A percentile compares a stretch with the other conserved stretches of the same genome.
Conservation (phyloP, 2,888 invertebrate species). For the Lamellibrachia columna region DNA sequence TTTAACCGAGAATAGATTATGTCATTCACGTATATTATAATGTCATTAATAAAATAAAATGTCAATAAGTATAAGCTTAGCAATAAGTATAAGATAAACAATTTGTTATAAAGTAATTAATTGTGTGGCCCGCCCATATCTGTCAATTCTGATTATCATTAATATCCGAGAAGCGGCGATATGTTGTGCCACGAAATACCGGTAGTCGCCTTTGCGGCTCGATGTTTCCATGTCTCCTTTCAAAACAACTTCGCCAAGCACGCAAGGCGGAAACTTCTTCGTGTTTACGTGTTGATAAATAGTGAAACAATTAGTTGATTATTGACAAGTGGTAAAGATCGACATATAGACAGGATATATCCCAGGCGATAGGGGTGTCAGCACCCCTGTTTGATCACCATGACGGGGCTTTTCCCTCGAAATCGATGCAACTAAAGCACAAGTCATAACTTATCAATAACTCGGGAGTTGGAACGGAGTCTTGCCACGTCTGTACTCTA, state of each 20-base stretch:
- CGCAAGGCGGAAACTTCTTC: background rate
- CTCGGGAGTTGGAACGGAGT: no score
- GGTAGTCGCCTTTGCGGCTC: background rate
- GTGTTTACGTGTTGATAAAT: background rate
- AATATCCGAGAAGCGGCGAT: no score
- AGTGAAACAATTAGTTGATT: background rate
- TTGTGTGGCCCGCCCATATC: no score
- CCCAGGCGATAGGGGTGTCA: background rate
- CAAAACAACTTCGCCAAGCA: conserved; percentile 16
- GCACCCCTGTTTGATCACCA: background rate
- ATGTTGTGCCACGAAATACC: background rate
- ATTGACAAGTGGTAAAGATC: background rate
- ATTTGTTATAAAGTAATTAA: no score
- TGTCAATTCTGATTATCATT: no score
- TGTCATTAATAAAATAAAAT: no score
- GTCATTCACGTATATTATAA: no score
- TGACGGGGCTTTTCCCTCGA: background rate
- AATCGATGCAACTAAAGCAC: background rate
- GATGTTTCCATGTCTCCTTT: background rate
- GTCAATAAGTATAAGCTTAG: no score
- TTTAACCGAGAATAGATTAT: no score
- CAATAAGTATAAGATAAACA: no score
- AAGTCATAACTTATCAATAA: background rate
- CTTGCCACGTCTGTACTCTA: no score
- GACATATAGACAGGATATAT: background rate